Base-by-base conservation (phyloP, 2,113 vertebrate genomes). In the Halichoerus grypus region DNA sequence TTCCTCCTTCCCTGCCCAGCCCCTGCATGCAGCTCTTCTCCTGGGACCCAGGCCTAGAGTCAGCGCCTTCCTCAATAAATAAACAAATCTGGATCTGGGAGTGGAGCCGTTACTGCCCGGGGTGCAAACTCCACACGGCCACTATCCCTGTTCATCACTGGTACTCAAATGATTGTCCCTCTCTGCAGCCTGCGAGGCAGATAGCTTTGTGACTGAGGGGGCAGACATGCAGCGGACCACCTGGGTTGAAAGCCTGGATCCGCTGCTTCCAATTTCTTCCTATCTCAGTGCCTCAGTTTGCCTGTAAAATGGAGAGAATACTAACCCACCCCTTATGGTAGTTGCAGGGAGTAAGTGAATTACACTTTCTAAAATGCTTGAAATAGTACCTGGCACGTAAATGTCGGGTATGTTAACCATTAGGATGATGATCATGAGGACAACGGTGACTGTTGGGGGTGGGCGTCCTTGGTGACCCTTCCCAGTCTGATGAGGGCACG, bases 121-220 rank as follows among this genome's bases (percentile, higher is more conserved):
- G 26, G 33, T 12, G 19, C 33, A 77, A 3, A 28, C 65, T 57
- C 69, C 6, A 79, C 24, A 12, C 49, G 39, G 81, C 63, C 42
- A 77, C 53, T 39, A 1, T 33, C 80, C 6, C 0, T 33, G 76
- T 28, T 33, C 3, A 13, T 26, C n/a, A 4, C 13, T 21, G 21
- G 18, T 28, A 10, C 77, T 69, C 85, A 24, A 53, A 26, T 14
- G 85, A 39, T 8, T 22, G 26, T 15, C 39, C 46, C n/a, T 31
- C 19, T 57, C 10, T 7, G 36, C 49, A 31, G 79, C 31, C 82
- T 1, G 36, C 24, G 53, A 59, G 16, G 39, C 49, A 10, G 1
- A 42, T 2, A 12, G 8, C 39, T 36, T 59, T 13, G 4, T 4
- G n/a, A 46, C 1, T 49, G 57, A 61, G 28, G 59, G 21, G 53